Base-by-base conservation (phyloP, 2,888 invertebrate genomes). In the Drosophila lutescens region DNA sequence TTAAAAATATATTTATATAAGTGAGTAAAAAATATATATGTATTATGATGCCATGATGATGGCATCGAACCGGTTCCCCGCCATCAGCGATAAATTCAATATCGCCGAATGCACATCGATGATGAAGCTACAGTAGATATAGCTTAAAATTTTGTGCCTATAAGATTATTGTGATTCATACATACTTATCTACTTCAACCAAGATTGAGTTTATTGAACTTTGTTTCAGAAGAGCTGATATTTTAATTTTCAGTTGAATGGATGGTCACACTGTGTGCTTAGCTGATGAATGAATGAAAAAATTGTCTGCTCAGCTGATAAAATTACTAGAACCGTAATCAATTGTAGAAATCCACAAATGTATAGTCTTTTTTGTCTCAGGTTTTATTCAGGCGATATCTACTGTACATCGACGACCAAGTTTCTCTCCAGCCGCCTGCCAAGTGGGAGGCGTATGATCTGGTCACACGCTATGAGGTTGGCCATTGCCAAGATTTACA, bases 1-100 rank as follows among this genome's bases (percentile, higher is more conserved):
- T 36, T 56, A 26, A 7, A 43, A 6, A 57, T 63, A 51, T 49
- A 34, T 26, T 20, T 61, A 32, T 66, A 58, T 68, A 54, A 38
- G 36, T 36, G 41, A 47, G 36, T 38, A 51, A 73, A 57, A 73
- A 74, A 56, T 57, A 66, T 50, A 73, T 73, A 59, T 53, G 62
- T 50, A 73, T 73, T 73, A 73, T 74, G 66, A 67, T 67, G 66
- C 65, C 74, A 73, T 85, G 82, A 86, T 82, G 83, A 83, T 83
- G 83, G 74, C 88, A 83, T 78, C 78, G 70, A 74, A 83, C 83
- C 83, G 86, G 83, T 88, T 86, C 59, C 53, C 10, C 50, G 6
- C 23, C 54, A 36, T 38, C 32, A 55, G 65, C 20, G 41, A 50
- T 59, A 62, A 70, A 54, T 79, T 61, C 51, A 62, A 36, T 63